Evolutionary conservation across 2,888 invertebrate species (phyloP).

Genomic region (Apamea crenata): DNA sequence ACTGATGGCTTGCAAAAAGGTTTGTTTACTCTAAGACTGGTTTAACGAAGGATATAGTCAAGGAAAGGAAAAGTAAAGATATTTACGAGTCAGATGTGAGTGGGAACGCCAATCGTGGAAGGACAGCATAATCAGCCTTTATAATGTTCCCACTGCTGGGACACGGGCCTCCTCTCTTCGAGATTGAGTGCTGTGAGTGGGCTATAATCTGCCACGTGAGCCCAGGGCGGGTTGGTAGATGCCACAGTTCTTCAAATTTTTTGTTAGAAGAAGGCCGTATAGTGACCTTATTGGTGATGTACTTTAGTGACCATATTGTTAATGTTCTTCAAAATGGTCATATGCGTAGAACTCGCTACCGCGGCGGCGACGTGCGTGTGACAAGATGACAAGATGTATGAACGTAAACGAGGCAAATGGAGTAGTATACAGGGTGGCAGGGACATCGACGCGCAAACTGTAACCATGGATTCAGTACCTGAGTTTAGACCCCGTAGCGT

Average conservation of each 20-base stretch:
- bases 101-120: neutral
- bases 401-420: neutral
- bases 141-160: neutral
- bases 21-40: neutral
- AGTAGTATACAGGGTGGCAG: too few species aligned
- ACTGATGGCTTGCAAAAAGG: conserved; percentile 2
- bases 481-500: too few species aligned
- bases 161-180: neutral
- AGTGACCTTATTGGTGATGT: neutral
- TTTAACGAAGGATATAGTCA: neutral
- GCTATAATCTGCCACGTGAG: neutral
- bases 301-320: neutral
- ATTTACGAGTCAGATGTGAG: neutral
- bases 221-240: neutral
- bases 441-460: too few species aligned
- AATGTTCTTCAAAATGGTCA: neutral
- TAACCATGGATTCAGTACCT: too few species aligned
- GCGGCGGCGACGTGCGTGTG: too few species aligned
- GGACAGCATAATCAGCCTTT: neutral
- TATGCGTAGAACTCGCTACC: too few species aligned
- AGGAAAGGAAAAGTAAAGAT: neutral
- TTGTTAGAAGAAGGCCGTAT: neutral
- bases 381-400: neutral
- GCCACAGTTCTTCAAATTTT: neutral
- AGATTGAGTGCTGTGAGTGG: neutral